Base-by-base conservation (phyloP, 1,140 invertebrate genomes). In the Araneus ventricosus region DNA sequence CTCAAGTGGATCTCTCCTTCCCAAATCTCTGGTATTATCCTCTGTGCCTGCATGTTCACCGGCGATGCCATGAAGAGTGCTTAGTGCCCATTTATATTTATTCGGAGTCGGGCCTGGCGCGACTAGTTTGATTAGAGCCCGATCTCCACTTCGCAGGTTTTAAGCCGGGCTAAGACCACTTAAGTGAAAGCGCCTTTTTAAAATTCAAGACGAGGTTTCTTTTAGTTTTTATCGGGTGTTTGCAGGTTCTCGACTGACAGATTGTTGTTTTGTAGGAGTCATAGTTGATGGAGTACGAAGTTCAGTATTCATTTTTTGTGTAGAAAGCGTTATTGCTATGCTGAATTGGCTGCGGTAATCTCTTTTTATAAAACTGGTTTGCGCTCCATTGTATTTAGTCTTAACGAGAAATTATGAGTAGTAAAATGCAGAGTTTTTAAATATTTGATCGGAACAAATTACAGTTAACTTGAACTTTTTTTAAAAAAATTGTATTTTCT, bases 21-120 rank as follows among this genome's bases (percentile, higher is more conserved):
- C 85, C 41, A 87, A 87, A 87, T 87, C 85, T 45, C 85, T 61
- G 37, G 82, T n/a, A 84, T 84, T 84, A 84, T 84, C 82, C 45
- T 75, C 34, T 75, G 34, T 22, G 63, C n/a, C 24, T 85, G 41
- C 84, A 85, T 84, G 57, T 30, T 52, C 45, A 0, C 45, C 17
- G 45, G 14, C 10, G 10, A 52, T 61, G 52, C 59, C 41, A 10
- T 57, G 41, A 37, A 59, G 34, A 39, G 85, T 24, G 57, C 85
- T 61, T 87, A 87, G 57, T 87, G n/a, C 85, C 82, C 85, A 45
- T 87, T 87, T 87, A 24, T 61, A 45, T 45, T 87, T 61, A 87
- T 87, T 61, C 85, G 10, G 57, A 84, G 82, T 84, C 24, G n/a
- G 45, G 14, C 41, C 82, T 37, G 22, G n/a, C 61, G 85, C 30